Conservation (phyloP, 2,888 invertebrate species). For the Auanema freiburgensis region DNA sequence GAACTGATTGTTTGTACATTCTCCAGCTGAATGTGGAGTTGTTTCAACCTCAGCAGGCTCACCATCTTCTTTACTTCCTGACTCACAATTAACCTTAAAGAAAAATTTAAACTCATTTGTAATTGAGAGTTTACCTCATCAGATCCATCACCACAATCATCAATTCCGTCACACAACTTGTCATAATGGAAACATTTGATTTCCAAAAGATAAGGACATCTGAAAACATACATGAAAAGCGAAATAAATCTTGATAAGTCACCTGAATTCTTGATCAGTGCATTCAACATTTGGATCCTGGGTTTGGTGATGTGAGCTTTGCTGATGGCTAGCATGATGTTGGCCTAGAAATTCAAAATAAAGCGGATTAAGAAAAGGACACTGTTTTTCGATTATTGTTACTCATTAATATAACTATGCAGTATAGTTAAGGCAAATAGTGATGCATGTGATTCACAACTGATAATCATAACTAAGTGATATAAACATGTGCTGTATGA, state of each 20-base stretch:
- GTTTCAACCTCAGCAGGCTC: neutral
- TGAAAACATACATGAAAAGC: slow-evolving; percentile 20
- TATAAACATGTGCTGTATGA: too few relatives aligned
- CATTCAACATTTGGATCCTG: slow-evolving; percentile 34
- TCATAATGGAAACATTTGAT: slow-evolving; percentile 78
- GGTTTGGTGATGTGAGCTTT: slow-evolving; percentile 11
- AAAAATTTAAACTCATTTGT: slow-evolving; percentile 1
- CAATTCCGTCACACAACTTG: slow-evolving; percentile 76
- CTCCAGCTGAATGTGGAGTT: neutral
- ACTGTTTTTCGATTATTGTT: too few relatives aligned
- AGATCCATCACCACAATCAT: slow-evolving; percentile 75
- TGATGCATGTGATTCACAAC: too few relatives aligned
- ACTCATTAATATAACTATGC: too few relatives aligned
- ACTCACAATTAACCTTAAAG: slow-evolving; percentile 42
- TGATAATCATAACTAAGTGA: too few relatives aligned
- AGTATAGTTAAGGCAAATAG: too few relatives aligned
- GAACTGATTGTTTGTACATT: slow-evolving; percentile 17
- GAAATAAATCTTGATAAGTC: neutral
- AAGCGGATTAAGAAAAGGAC: neutral
- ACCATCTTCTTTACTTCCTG: slow-evolving; percentile 35
- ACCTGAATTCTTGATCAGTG: slow-evolving; percentile 54
- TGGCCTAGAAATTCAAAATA: slow-evolving; percentile 5
- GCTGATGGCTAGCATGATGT: slow-evolving; percentile 8
- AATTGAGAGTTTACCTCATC: slow-evolving; percentile 76
- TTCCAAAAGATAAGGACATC: slow-evolving; percentile 43